A percentile compares a stretch with the other conserved stretches of the same genome.
phyloP scores from a whole-genome alignment of 2,888 invertebrate species.

The Toxonevra muliebris region DNA sequence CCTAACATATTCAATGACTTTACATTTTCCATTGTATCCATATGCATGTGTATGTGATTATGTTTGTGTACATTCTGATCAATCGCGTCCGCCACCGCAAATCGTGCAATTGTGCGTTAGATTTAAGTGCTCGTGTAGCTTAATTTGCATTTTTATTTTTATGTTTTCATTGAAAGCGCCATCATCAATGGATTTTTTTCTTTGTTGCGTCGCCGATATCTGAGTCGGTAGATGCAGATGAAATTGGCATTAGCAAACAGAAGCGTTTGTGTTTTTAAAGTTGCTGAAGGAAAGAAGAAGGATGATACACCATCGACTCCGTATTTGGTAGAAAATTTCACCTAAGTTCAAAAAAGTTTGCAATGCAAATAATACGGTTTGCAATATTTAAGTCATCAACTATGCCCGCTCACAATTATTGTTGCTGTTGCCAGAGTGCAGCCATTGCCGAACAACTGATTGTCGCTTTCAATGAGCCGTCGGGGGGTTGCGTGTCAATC shows the following conservation, averaged over 20 bases:
- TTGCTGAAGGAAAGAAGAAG: not conserved
- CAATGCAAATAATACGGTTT: not conserved
- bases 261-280: not conserved
- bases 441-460: no score
- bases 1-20: not conserved
- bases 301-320: not conserved
- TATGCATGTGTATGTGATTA: not conserved
- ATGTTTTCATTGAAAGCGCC: slow-evolving; percentile 62
- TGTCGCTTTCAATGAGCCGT: slow-evolving; percentile 13
- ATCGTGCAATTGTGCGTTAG: slow-evolving; percentile 57
- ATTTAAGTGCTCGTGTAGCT: slow-evolving; percentile 55
- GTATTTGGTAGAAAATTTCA: not conserved
- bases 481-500: no score
- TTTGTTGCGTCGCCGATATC: slow-evolving; percentile 49
- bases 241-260: slow-evolving; percentile 6
- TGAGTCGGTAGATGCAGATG: slow-evolving; percentile 58
- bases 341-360: slow-evolving; percentile 1
- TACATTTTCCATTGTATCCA: not conserved
- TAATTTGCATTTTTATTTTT: slow-evolving; percentile 64
- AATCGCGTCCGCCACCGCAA: slow-evolving; percentile 43
- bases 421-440: no score
- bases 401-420: no score
- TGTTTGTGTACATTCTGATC: slow-evolving; percentile 24
- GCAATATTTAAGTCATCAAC: no score
- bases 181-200: slow-evolving; percentile 52